phyloP scores from a whole-genome alignment of 2,888 invertebrate genomes.

The Aphrophora alni region DNA sequence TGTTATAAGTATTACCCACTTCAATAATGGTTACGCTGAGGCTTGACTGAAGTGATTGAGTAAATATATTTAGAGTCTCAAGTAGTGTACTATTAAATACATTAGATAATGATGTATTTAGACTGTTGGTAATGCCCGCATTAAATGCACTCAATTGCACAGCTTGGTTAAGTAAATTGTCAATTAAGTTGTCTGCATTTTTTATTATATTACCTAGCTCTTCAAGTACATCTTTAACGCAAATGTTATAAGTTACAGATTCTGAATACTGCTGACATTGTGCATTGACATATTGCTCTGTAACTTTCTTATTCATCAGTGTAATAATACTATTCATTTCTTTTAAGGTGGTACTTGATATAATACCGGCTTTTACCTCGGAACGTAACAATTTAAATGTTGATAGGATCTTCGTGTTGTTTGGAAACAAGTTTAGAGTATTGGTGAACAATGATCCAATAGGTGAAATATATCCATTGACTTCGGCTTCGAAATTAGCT shows the following conservation, averaged over 20 bases:
- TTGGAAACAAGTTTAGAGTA: background rate
- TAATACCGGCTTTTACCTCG: background rate
- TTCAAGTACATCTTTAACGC: background rate
- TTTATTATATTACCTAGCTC: background rate
- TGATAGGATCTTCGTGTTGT: background rate
- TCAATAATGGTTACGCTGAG: background rate
- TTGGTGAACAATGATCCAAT: background rate
- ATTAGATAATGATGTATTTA: background rate
- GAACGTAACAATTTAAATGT: background rate
- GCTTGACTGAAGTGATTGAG: background rate
- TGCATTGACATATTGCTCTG: background rate
- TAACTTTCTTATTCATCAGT: too few relatives aligned
- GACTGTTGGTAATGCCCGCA: background rate
- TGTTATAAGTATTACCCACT: background rate
- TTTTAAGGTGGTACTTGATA: background rate
- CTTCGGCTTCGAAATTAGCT: background rate
- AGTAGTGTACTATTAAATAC: background rate
- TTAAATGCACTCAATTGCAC: background rate
- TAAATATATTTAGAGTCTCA: background rate
- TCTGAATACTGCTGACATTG: background rate
- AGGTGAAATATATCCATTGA: background rate
- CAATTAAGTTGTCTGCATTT: background rate
- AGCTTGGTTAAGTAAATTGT: background rate
- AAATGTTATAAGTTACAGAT: background rate
- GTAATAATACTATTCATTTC: too few relatives aligned